Conservation (phyloP, 92 coral and sea anemone species). For the Zoanthus solanderi region DNA sequence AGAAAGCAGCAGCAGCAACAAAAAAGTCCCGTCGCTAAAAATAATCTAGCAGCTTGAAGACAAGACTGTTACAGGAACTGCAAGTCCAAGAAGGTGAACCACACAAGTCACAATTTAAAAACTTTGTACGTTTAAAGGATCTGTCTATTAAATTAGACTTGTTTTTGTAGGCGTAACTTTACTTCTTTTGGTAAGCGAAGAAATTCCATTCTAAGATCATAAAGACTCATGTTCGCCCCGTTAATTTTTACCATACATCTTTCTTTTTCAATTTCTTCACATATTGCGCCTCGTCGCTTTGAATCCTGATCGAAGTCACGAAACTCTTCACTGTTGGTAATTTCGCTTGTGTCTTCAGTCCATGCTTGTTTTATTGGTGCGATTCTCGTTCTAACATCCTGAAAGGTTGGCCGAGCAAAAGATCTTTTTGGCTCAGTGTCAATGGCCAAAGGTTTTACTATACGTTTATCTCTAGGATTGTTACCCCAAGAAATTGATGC, state of each 20-base stretch:
- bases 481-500: background rate
- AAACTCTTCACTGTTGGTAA: background rate
- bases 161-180: background rate
- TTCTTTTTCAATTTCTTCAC: background rate
- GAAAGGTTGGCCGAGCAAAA: background rate
- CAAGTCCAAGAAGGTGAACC: too few relatives aligned
- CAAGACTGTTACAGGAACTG: too few relatives aligned
- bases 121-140: too few relatives aligned
- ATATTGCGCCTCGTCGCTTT: conserved; percentile 10
- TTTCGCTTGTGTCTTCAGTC: background rate
- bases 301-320: background rate
- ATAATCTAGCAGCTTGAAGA: too few relatives aligned
- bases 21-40: too few relatives aligned
- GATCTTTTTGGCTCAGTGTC: background rate
- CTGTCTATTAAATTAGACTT: background rate
- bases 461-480: background rate
- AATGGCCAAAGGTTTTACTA: background rate
- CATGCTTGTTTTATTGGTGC: background rate
- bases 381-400: background rate
- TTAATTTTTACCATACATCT: background rate
- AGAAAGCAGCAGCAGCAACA: too few relatives aligned
- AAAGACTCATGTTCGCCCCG: background rate
- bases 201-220: conserved; percentile 6
- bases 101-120: too few relatives aligned
- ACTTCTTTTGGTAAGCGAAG: background rate